phyloP scores from a whole-genome alignment of 2,797 vertebrate species.

The Alca torda region DNA sequence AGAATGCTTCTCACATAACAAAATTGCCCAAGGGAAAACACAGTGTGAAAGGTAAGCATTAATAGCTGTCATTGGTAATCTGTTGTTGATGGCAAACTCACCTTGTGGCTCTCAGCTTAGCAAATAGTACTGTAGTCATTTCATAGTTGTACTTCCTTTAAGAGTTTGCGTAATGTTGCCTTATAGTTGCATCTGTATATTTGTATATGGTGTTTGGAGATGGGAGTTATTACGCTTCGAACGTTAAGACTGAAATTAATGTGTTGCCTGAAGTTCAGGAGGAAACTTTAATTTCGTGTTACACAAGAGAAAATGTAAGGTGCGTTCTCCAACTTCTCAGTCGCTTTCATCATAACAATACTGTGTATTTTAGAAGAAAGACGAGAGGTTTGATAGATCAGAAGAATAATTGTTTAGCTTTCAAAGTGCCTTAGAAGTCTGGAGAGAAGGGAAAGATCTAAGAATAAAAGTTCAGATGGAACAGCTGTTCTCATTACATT shows the following conservation, averaged over 20 bases:
- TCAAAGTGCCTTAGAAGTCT: not conserved
- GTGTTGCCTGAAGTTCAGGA: not conserved
- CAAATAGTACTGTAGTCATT: not conserved
- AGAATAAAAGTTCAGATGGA: constrained; percentile 17
- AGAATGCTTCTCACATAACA: constrained; percentile 93
- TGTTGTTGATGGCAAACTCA: not conserved
- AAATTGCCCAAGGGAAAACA: constrained; percentile 98
- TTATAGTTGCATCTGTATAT: not conserved
- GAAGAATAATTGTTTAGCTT: not conserved
- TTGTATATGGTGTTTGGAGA: not conserved
- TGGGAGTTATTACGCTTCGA: not conserved
- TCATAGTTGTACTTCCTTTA: not conserved
- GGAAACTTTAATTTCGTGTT: not conserved
- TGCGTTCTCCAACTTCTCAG: not conserved
- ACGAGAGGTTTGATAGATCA: not conserved
- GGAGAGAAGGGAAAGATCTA: not conserved
- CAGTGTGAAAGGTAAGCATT: constrained; percentile 93
- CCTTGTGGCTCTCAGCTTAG: not conserved
- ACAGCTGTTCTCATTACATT: not conserved
- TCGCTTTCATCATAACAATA: not conserved
- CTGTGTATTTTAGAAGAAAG: not conserved
- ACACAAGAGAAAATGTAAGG: not conserved
- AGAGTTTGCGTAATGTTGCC: not conserved
- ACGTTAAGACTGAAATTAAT: not conserved
- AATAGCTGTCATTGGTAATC: not conserved